Percentiles rank a stretch among this genome's conserved stretches.
Conservation (phyloP, 37 sponge, comb jelly and placozoan genomes). For the Lycopodina hypogea region DNA sequence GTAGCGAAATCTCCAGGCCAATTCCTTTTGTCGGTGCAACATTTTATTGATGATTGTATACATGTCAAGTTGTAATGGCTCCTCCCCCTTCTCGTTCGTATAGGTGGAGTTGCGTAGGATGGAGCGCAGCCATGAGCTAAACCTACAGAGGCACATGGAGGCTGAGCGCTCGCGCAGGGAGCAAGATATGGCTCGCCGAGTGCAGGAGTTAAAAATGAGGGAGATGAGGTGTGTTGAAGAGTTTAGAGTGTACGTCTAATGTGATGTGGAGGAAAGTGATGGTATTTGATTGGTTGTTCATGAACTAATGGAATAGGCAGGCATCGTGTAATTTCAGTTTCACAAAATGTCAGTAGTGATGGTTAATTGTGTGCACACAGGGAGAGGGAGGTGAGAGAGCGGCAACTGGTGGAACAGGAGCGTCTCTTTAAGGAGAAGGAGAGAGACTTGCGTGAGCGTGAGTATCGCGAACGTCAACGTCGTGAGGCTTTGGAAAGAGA, state of each 20-base stretch:
- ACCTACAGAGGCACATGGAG: constrained; percentile 15
- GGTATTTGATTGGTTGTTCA: neutral
- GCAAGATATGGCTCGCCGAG: constrained; percentile 38
- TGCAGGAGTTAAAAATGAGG: constrained; percentile 30
- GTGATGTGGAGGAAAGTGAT: neutral
- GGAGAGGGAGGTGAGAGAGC: constrained; percentile 55
- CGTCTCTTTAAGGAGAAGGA: constrained; percentile 50
- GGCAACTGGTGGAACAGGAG: constrained; percentile 54
- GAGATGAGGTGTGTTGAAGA: constrained; percentile 19
- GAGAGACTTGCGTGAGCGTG: constrained; percentile 47
- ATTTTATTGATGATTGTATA: no score
- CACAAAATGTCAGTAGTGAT: no score
- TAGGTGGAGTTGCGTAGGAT: constrained; percentile 21
- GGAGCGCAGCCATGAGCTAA: constrained; percentile 30
- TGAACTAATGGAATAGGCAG: no score
- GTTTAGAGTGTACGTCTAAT: neutral
- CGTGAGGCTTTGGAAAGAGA: constrained; percentile 50
- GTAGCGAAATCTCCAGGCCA: no score
- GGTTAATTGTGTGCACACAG: constrained; percentile 1
- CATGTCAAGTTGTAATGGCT: no score
- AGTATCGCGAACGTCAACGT: constrained; percentile 42
- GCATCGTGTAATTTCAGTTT: no score
- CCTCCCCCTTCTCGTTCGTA: no score
- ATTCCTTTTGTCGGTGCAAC: no score
- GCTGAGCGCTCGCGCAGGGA: constrained; percentile 31